Conservation (phyloP, 2,888 invertebrate species). For the Lamellibrachia columna region DNA sequence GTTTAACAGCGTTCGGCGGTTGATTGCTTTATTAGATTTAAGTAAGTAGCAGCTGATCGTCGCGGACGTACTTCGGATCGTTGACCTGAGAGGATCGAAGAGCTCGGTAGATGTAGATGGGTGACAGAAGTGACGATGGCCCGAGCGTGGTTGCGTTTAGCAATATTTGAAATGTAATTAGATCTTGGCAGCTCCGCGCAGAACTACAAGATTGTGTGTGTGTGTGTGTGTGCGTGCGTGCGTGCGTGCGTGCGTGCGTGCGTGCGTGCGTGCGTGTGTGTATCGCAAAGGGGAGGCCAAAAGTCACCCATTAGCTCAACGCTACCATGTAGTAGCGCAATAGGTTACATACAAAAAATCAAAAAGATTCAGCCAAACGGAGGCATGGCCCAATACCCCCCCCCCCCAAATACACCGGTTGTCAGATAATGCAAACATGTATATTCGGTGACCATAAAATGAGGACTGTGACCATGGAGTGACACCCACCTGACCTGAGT, state of each 20-base stretch:
- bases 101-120: background rate
- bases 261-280: background rate
- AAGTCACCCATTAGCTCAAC: background rate
- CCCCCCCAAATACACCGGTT: background rate
- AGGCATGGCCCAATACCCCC: background rate
- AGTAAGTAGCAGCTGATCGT: conserved; percentile 12
- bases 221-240: too few species aligned
- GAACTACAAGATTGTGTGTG: background rate
- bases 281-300: background rate
- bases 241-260: background rate
- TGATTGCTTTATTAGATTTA: background rate
- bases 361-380: background rate
- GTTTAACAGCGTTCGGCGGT: background rate
- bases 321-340: too few species aligned
- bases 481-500: background rate
- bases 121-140: background rate
- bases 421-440: too few species aligned
- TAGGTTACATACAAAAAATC: background rate
- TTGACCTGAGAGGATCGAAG: background rate
- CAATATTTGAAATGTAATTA: background rate
- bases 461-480: background rate
- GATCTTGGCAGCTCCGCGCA: background rate
- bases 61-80: background rate
- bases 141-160: background rate
- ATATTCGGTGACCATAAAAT: too few species aligned